phyloP scores from a whole-genome alignment of 2,113 vertebrate genomes.

The Lamprotornis superbus region DNA sequence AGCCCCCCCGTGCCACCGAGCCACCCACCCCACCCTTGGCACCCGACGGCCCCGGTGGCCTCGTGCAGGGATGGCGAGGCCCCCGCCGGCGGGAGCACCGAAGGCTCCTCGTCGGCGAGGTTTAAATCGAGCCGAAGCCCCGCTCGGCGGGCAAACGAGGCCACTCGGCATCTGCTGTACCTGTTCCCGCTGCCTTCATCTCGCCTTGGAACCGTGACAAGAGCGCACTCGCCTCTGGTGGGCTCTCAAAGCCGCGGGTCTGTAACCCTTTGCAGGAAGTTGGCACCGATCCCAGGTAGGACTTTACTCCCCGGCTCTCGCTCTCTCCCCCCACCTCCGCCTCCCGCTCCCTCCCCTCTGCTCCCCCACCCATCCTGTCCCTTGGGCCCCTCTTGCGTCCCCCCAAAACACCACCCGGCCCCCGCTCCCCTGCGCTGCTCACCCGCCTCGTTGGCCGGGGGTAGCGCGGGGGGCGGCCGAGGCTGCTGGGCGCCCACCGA shows the following conservation, averaged over 20 bases:
- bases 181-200: constrained; percentile 70
- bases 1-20: not conserved
- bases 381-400: constrained; percentile 22
- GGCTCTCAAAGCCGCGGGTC: constrained; percentile 66
- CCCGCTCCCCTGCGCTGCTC: not conserved
- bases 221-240: constrained; percentile 68
- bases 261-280: constrained; percentile 73
- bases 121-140: constrained; percentile 29
- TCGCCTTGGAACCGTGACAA: constrained; percentile 69
- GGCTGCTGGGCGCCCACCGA: not conserved
- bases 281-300: constrained; percentile 74
- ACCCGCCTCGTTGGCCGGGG: not conserved
- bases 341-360: constrained; percentile 37
- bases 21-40: constrained; percentile 25
- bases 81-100: not conserved
- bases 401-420: not conserved
- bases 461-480: not conserved
- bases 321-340: constrained; percentile 34
- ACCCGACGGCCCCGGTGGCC: constrained; percentile 8
- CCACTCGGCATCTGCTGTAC: constrained; percentile 66
- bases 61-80: not conserved
- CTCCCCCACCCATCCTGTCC: constrained; percentile 56
- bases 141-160: constrained; percentile 52
- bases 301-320: constrained; percentile 65
- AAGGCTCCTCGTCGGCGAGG: constrained; percentile 14